Percentiles rank a stretch among this genome's conserved stretches.
Evolutionary conservation across 2,797 vertebrate genomes (phyloP).

Genomic region (Sphenopsis melanotis): DNA sequence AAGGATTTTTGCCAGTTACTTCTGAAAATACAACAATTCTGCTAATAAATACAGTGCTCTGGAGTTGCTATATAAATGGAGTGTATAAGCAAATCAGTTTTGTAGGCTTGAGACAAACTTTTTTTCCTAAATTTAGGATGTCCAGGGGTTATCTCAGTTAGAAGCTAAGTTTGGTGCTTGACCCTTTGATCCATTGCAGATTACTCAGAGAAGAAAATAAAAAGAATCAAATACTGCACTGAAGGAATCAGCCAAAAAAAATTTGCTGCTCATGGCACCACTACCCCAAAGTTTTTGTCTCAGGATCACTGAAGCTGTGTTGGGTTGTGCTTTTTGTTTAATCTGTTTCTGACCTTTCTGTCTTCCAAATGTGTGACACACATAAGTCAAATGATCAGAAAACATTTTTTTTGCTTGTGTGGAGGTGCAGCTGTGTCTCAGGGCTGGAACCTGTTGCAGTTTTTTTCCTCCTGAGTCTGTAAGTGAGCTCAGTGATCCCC

Average conservation of each 20-base stretch:
- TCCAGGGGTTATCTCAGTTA: neutral
- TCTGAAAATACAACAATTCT: neutral
- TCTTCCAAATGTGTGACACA: neutral
- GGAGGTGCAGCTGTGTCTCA: neutral
- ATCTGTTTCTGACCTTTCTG: neutral
- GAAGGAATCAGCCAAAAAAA: neutral
- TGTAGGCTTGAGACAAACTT: neutral
- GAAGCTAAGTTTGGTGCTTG: neutral
- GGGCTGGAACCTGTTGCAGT: neutral
- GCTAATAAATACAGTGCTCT: neutral
- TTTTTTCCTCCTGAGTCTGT: neutral
- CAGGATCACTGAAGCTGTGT: neutral
- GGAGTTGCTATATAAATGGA: neutral
- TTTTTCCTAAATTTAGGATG: neutral
- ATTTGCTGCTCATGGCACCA: neutral
- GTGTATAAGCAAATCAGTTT: neutral
- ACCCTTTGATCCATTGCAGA: neutral
- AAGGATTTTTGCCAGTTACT: neutral
- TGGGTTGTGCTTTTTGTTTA: neutral
- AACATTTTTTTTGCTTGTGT: neutral
- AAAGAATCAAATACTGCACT: neutral
- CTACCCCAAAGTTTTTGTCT: neutral
- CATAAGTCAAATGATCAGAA: neutral
- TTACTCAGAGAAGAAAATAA: rapidly evolving
- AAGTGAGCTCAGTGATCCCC: neutral